Evolutionary conservation across 2,113 vertebrate genomes (phyloP), one percentile per base, ranked within the genome.

Genomic region (Nanorana parkeri): DNA sequence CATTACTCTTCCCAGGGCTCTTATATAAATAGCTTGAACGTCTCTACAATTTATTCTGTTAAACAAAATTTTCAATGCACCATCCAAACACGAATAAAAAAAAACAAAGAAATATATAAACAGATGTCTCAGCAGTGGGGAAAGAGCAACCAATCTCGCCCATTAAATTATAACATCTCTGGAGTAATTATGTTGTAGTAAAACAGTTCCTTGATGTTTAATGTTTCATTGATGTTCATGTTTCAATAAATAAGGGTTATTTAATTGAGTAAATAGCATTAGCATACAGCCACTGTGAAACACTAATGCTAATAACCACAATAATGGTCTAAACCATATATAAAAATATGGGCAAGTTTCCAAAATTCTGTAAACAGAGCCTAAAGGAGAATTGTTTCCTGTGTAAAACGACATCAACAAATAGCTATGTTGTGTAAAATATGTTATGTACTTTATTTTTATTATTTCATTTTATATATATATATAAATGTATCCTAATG

Each of bases 81-180:
- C 6, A 23, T 11, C 20, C 58, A 15, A 20, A 5, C 17, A 17
- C 19, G 28, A 3, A 29, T 29, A 4, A 72, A 58, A 4, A 58
- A 36, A 21, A 29, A n/a, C 17, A 72, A 56, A 56, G 8, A 41
- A 41, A 47, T 47, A 13, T 21, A 21, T 36, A 60, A 74, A 74
- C 58, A 58, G 71, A 58, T 60, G 26, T 74, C 28, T 56, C 28
- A 17, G 60, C 72, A 75, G 36, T 41, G 72, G 15, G 72, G 55
- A 75, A 75, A 32, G 11, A 32, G 55, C 32, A 75, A 41, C 5
- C 26, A 61, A 61, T 61, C 55, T 41, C n/a, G 41, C 28, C 17
- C n/a, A 75, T 61, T 41, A 20, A 3, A 21, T 41, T 75, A 17
- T 10, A 36, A 58, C 16, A 16, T 61, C 56, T 75, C 56, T 61